Evolutionary conservation across 2,888 invertebrate species (phyloP), one percentile per base, ranked within the genome.

Genomic region (Dicranocentrus wangi): DNA sequence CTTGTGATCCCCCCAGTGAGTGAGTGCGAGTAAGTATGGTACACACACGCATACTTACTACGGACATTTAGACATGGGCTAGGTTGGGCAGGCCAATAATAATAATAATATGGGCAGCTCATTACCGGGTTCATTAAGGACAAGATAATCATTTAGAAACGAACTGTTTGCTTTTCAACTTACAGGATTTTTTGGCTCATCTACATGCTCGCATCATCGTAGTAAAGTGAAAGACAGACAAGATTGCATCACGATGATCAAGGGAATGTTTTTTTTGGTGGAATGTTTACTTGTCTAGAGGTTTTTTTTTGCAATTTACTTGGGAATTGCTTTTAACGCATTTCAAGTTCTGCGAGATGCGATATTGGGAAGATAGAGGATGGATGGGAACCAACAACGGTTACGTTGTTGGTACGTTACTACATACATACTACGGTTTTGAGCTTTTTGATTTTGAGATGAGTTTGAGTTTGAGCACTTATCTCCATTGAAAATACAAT

Each of bases 71-170:
- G 77, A 70, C 73, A 80, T 80, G 80, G 73, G 80, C 51, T 60
- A 63, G 73, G 80, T 55, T 73, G 68, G 73, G 53, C 27, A 63
- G 75, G 69, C 61, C 39, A 72, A 19, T 42, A 47, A 69, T 69
- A 69, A 75, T 81, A 81, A 73, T 75, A 70, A 72, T 73, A 68
- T 81, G 63, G 81, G 81, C 70, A 81, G 81, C 73, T 81, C 81
- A 81, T 81, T 81, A 81, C 75, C 75, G 69, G 81, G 81, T 81
- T 81, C 81, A 81, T 81, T 81, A 81, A 75, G 81, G 51, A 81
- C 69, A 69, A 65, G 70, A 75, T 81, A 75, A 81, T 75, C 69
- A 81, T 81, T 81, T 81, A 69, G 73, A 75, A 80, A 70, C 53
- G 73, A 73, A 81, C 81, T 73, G 73, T 81, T 80, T 81, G 73